These are phyloP conservation scores for Peromyscus nudipes DNA, from an alignment of 2,797 vertebrate species.

Conservation along the genomic window DNA sequence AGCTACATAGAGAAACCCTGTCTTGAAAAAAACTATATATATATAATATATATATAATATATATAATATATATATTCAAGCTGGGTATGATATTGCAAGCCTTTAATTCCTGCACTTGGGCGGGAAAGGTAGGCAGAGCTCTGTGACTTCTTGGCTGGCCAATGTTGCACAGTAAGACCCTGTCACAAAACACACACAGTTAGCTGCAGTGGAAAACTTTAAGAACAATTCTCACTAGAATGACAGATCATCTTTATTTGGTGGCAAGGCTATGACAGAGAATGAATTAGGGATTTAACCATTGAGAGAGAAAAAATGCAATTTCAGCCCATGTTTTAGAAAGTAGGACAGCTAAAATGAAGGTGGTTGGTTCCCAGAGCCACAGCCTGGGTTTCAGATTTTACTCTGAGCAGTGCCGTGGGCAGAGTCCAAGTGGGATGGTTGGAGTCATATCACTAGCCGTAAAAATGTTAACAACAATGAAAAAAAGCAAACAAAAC, in stretches of 20 bases:
- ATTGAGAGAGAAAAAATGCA: not conserved
- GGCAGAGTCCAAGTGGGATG: not conserved
- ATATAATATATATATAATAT: no score
- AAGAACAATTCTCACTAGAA: not conserved
- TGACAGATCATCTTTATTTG: not conserved
- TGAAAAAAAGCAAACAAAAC: not conserved
- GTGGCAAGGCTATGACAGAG: not conserved
- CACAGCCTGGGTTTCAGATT: not conserved
- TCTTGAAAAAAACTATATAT: not conserved
- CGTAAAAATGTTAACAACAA: not conserved
- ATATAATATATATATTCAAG: not conserved
- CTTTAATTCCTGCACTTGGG: not conserved
- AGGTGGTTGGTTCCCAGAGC: not conserved
- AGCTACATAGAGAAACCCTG: not conserved
- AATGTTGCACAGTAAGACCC: not conserved
- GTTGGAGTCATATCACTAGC: not conserved
- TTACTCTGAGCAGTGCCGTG: no score
- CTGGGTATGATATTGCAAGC: not conserved
- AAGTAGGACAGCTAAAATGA: not conserved
- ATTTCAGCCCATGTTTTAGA: not conserved
- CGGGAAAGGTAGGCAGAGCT: not conserved
- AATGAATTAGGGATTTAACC: not conserved
- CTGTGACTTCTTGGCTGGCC: not conserved
- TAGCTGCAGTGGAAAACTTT: not conserved
- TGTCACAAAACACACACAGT: not conserved